Conservation (phyloP, 1,140 invertebrate species). For the Luehdorfia chinensis region DNA sequence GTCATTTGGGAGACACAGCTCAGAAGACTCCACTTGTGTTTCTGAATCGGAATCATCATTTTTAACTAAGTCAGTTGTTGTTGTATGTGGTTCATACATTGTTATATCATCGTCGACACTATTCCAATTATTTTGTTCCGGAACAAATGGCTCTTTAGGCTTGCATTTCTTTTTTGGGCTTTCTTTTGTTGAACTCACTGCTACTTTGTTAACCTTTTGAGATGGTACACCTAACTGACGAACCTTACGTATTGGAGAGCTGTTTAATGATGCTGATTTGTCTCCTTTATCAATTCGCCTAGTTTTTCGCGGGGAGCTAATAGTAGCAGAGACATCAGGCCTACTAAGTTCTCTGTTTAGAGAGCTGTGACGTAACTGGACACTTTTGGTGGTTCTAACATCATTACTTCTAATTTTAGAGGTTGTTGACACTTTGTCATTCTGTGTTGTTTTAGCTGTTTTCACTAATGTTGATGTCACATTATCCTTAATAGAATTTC, state of each 20-base stretch:
- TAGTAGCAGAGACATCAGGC: constrained; percentile 49
- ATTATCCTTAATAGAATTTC: constrained; percentile 48
- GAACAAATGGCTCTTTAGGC: constrained; percentile 40
- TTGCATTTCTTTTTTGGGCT: constrained; percentile 64
- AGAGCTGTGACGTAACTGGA: constrained; percentile 58
- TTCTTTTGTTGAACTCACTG: constrained; percentile 54
- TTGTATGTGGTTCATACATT: constrained; percentile 73
- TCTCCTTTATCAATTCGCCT: constrained; percentile 69
- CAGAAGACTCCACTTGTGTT: constrained; percentile 56
- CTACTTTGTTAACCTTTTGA: constrained; percentile 46
- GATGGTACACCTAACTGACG: constrained; percentile 61
- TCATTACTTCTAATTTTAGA: constrained; percentile 52
- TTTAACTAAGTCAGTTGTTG: constrained; percentile 48
- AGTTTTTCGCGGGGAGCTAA: constrained; percentile 66
- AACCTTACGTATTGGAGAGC: constrained; percentile 71
- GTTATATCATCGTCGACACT: constrained; percentile 68
- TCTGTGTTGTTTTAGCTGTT: constrained; percentile 34
- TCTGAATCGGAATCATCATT: constrained; percentile 69
- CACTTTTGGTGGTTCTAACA: constrained; percentile 53
- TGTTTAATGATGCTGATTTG: constrained; percentile 67
- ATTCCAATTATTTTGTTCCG: constrained; percentile 43
- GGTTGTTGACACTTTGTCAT: constrained; percentile 53
- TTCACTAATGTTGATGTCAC: constrained; percentile 45
- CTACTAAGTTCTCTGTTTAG: constrained; percentile 58
- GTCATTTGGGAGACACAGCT: constrained; percentile 67